These are phyloP conservation scores for Temnothorax longispinosus DNA, from an alignment of 1,140 invertebrate species.

Conservation along the genomic window DNA sequence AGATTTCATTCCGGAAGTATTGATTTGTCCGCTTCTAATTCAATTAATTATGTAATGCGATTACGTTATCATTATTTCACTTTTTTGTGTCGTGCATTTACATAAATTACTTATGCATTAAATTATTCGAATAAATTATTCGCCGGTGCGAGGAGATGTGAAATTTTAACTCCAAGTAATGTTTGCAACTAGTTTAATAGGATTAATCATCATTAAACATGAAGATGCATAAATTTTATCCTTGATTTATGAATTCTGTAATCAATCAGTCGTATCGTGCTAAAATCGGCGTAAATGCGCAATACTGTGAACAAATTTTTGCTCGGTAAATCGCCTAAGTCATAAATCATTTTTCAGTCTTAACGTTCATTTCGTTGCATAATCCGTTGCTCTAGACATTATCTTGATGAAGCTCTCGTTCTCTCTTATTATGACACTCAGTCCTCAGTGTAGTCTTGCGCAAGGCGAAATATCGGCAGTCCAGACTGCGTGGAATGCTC, in stretches of 20 bases:
- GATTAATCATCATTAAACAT: constrained; percentile 25
- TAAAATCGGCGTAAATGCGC: constrained; percentile 13
- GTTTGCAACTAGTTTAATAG: not conserved
- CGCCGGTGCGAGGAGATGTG: not conserved
- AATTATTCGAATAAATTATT: constrained; percentile 33
- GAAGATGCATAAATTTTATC: constrained; percentile 35
- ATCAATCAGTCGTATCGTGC: constrained; percentile 12
- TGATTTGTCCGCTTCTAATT: constrained; percentile 24
- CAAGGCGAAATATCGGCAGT: constrained; percentile 38
- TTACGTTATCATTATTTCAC: not conserved
- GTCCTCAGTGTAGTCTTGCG: constrained; percentile 20
- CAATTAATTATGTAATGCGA: constrained; percentile 7
- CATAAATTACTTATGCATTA: constrained; percentile 14
- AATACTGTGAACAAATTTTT: not conserved
- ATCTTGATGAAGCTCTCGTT: constrained; percentile 33
- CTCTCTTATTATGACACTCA: constrained; percentile 33
- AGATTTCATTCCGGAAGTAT: not conserved
- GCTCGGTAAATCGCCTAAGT: not conserved
- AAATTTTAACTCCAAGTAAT: constrained; percentile 12
- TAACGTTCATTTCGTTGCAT: constrained; percentile 27
- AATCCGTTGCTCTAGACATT: constrained; percentile 23
- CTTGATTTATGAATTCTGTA: constrained; percentile 23
- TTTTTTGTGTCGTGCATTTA: not conserved
- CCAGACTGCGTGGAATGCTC: constrained; percentile 28
- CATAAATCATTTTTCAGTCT: constrained; percentile 18